Base-by-base conservation (phyloP, 1,140 invertebrate genomes). In the Drusus annulatus region DNA sequence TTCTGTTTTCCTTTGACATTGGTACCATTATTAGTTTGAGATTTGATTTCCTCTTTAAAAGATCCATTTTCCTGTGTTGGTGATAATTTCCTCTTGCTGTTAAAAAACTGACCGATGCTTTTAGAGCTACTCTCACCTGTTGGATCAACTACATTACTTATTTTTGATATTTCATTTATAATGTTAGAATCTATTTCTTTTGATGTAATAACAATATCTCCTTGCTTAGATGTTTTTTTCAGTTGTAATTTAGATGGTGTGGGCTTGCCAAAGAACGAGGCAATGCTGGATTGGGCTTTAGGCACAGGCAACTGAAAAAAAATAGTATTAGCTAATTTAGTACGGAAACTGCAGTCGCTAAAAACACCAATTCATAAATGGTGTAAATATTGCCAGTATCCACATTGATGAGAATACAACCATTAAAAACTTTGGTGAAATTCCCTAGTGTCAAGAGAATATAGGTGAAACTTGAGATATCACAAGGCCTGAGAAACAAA, bases 241-340 rank as follows among this genome's bases (percentile, higher is more conserved):
- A 60, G 6, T 23, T 60, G 56, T 60, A 60, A 23, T 60, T 8
- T 81, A 7, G 68, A 78, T 8, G 16, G 21, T 21, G 19, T 13
- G 50, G 75, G n/a, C 62, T 82, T 82, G 54, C 78, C 58, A 74
- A 82, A 82, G 36, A 79, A 82, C 2, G 81, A 76, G 21, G 74
- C 36, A n/a, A 82, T 74, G 3, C 51, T 31, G 10, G 63, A 65
- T 21, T 82, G 81, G 2, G 81, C 69, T 60, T 79, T 82, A 0
- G 71, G 77, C 6, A 63, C 36, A 23, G 71, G 15, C n/a, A n/a
- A n/a, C 77, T 79, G 51, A 0, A 79, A 79, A 28, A 69, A 76
- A 45, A 8, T 1, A 0, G 5, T 36, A 36, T 3, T 36, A 36
- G 2, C 31, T 3, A 36, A 36, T 2, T 2, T 7, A 36, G n/a